Evolutionary conservation across 2,888 invertebrate species (phyloP), one percentile per base, ranked within the genome.

Genomic region (Linhomoeus sp.): DNA sequence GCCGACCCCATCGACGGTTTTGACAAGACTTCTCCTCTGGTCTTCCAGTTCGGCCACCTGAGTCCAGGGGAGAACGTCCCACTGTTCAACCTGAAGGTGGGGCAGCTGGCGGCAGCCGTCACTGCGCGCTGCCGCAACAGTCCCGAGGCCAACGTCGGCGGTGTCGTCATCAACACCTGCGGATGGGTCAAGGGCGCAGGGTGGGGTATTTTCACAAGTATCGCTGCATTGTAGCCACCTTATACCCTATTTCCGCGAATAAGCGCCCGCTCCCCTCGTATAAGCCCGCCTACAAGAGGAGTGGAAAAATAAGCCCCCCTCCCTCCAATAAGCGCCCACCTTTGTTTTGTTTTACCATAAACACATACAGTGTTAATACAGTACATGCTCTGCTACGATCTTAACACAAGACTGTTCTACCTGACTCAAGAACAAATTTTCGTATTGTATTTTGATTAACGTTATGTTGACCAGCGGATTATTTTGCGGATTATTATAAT

Each of bases 121-220:
- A 47, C 43, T 25, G 33, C 43, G 20, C 50, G 52, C 48, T 51
- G 43, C 40, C 44, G 38, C 22, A 20, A 43, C 1, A 53, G 51
- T 41, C 38, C 40, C 23, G 52, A 52, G 20, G 55, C 66, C 12
- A 66, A 66, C 51, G 55, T 62, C 12, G 68, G 71, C 2, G 97
- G 97, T 1, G 80, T 84, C 2, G 77, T 97, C 35, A 86, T 97
- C 53, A 97, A 97, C 67, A 94, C 94, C 0, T 88, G 90, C 57
- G 94, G 94, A 0, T 97, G 90, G 90, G 79, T 92, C 1, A 87
- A 88, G 67, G 82, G 79, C 0, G 78, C 75, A 0, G 94, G 92
- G 0, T 94, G 88, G 66, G 52, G 9, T 38, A 19, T n/a, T 7
- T 7, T n/a, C 15, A 12, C 33, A 15, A 33, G 9, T 38, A n/a